Conservation (phyloP, 1,140 invertebrate genomes). For the Cydia strobilella region DNA sequence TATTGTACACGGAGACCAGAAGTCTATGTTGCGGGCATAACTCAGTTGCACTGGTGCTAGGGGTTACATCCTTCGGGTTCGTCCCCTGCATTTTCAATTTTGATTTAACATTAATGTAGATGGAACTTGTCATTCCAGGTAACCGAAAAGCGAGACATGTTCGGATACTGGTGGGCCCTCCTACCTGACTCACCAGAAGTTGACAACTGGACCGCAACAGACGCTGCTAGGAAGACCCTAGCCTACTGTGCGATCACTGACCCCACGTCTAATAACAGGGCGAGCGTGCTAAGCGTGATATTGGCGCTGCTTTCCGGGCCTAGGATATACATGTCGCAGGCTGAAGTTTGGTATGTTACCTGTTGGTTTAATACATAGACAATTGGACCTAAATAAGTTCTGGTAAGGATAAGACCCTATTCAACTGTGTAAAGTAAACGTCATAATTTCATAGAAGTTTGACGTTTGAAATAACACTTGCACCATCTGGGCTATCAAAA, state of each 20-base stretch:
- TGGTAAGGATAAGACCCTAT: not conserved
- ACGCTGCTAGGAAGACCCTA: conserved; percentile 61
- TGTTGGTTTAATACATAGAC: too few relatives aligned
- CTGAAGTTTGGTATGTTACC: conserved; percentile 66
- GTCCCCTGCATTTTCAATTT: too few relatives aligned
- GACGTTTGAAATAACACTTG: too few relatives aligned
- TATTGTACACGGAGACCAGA: too few relatives aligned
- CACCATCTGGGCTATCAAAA: too few relatives aligned
- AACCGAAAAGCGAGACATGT: conserved; percentile 72
- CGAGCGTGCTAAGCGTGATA: conserved; percentile 67
- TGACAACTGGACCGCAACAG: conserved; percentile 54
- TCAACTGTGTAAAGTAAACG: too few relatives aligned
- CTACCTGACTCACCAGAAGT: conserved; percentile 65
- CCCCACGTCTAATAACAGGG: conserved; percentile 64
- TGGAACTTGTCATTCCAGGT: conserved; percentile 52
- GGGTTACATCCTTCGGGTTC: too few relatives aligned
- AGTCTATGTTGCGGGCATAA: too few relatives aligned
- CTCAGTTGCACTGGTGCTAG: too few relatives aligned
- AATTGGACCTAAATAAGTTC: not conserved
- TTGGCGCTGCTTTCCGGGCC: conserved; percentile 68
- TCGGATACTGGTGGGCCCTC: conserved; percentile 77
- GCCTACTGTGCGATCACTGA: conserved; percentile 68
- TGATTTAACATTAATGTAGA: not conserved
- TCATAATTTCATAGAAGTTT: too few relatives aligned
- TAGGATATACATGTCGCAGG: conserved; percentile 69